These are phyloP conservation scores for Ectobius pallidus DNA, from an alignment of 2,888 invertebrate species.

Conservation along the genomic window DNA sequence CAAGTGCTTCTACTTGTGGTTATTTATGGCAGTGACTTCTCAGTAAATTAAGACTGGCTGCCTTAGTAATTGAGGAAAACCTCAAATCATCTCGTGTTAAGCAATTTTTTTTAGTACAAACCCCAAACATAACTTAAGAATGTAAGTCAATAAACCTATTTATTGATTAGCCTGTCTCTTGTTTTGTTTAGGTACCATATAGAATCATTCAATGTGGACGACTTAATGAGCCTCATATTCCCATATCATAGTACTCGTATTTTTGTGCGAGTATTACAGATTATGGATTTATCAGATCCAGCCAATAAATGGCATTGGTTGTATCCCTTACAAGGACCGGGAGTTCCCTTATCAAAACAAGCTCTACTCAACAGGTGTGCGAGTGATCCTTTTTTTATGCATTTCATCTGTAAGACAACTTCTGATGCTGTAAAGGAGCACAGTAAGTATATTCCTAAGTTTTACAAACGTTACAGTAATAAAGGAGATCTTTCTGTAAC, in stretches of 20 bases:
- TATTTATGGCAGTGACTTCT: no score
- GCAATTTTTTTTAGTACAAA: no score
- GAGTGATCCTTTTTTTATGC: constrained; percentile 65
- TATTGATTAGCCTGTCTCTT: no score
- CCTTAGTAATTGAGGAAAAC: no score
- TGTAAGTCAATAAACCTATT: no score
- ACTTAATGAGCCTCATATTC: constrained; percentile 78
- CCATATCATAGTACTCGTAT: constrained; percentile 94
- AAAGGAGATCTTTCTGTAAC: no score
- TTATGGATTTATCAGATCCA: constrained; percentile 67
- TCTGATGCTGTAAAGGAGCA: constrained; percentile 64
- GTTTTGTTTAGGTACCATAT: constrained; percentile 71
- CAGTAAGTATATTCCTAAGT: constrained; percentile 49
- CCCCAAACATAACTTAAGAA: no score
- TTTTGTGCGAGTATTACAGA: constrained; percentile 80
- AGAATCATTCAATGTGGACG: constrained; percentile 85
- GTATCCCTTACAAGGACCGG: constrained; percentile 72
- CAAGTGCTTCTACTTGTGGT: not conserved
- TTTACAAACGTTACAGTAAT: no score
- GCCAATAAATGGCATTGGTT: constrained; percentile 81
- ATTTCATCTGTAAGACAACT: constrained; percentile 66
- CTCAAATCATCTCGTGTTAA: no score
- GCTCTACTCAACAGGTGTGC: constrained; percentile 75
- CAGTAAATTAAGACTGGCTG: no score
- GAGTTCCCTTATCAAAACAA: constrained; percentile 73